Evolutionary conservation across 2,888 invertebrate genomes (phyloP), one percentile per base, ranked within the genome.

Genomic region (Myopa testacea): DNA sequence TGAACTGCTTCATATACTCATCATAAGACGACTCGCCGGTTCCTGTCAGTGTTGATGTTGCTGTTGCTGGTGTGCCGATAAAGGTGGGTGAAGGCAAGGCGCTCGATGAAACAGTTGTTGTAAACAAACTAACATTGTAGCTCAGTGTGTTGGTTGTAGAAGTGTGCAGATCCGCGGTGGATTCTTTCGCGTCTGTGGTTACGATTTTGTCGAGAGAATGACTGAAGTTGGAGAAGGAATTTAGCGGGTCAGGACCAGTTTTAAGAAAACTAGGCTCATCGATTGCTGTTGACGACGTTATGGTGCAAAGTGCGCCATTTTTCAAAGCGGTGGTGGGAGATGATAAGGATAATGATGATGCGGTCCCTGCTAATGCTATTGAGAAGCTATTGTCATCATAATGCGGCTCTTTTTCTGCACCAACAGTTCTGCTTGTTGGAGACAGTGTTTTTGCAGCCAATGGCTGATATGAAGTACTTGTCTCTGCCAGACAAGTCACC

Each of bases 1-100:
- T 83, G 79, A 85, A 85, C 74, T 84, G 80, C 78, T 85, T 86
- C 81, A 87, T 83, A 76, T 87, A 86, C 60, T 86, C 85, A 26
- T 78, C 74, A 76, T 83, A 85, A 75, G 82, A 81, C 40, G 40
- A 45, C 2, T 76, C 73, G 26, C 45, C 14, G 45, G 26, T 63
- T 38, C 4, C 67, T 34, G 67, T 10, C 19, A 34, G 12, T 14
- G 58, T 10, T 34, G 75, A 77, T 77, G 75, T 78, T 70, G 80
- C 63, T 45, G 40, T 52, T 45, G 37, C 45, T 4, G 34, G 7
- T 4, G n/a, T 3, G 12, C 12, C 19, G 69, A 55, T 45, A 10
- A 40, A 19, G n/a, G 58, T 14, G 40, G 71, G n/a, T 12, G 37
- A 34, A 10, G 40, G 40, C 58, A 14, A 52, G 8, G 68, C 34